Conservation (phyloP, 2,888 invertebrate genomes). For the Anorthoa munda region DNA sequence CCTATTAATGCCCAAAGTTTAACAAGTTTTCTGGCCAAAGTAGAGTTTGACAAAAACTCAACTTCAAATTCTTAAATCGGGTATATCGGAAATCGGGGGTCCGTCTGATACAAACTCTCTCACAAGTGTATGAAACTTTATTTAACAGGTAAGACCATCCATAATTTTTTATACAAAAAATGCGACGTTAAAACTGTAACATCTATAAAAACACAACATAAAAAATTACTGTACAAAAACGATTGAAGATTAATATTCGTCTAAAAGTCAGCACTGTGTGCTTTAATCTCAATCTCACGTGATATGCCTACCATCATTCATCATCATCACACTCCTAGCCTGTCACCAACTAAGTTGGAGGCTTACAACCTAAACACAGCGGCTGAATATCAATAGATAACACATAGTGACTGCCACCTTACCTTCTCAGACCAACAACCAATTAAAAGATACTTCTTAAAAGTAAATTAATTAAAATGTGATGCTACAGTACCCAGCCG, state of each 20-base stretch:
- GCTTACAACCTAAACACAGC: conserved; percentile 20
- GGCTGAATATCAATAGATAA: conserved; percentile 8
- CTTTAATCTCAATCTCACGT: conserved; percentile 62
- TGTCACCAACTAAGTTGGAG: conserved; percentile 48
- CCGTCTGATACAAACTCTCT: too few species aligned
- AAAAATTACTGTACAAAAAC: conserved; percentile 47
- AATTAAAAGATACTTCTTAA: not conserved
- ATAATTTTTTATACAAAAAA: not conserved
- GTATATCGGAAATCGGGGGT: too few species aligned
- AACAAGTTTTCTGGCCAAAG: too few species aligned
- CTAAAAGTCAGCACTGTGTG: conserved; percentile 61
- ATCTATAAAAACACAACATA: conserved; percentile 7
- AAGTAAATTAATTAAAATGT: conserved; percentile 14
- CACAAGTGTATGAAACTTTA: not conserved
- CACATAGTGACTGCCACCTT: not conserved
- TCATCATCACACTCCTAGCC: conserved; percentile 5
- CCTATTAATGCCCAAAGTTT: too few species aligned
- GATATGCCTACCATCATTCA: conserved; percentile 46
- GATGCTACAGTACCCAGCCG: not conserved
- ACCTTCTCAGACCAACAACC: not conserved
- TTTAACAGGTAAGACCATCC: not conserved
- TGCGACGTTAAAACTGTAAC: not conserved
- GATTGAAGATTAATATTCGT: conserved; percentile 45
- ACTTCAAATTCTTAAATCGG: too few species aligned
- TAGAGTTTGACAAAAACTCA: too few species aligned